These are phyloP conservation scores for Desoria tigrina DNA, from an alignment of 2,888 invertebrate genomes.

Conservation along the genomic window DNA sequence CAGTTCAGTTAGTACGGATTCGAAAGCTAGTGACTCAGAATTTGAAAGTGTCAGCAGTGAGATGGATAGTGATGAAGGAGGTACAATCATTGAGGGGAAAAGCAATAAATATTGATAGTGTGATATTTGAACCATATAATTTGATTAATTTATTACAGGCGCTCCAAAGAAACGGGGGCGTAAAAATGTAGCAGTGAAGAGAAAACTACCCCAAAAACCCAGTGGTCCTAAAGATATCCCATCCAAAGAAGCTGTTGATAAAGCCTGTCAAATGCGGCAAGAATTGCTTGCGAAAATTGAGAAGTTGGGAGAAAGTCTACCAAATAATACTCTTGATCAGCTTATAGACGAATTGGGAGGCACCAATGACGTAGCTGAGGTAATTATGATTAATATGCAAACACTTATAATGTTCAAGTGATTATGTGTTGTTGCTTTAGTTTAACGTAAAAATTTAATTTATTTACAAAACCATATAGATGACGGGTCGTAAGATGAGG, in stretches of 20 bases:
- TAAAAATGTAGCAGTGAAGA: slow-evolving; percentile 40
- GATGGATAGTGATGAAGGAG: slow-evolving; percentile 57
- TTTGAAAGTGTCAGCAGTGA: slow-evolving; percentile 49
- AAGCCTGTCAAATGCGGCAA: slow-evolving; percentile 90
- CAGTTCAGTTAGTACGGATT: slow-evolving; percentile 36
- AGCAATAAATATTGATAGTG: background rate
- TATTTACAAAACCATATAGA: too few relatives aligned
- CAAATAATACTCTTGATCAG: slow-evolving; percentile 97
- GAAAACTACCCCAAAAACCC: slow-evolving; percentile 45
- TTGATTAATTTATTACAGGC: too few relatives aligned
- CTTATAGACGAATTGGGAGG: slow-evolving; percentile 97
- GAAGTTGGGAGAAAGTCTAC: slow-evolving; percentile 78
- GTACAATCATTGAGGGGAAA: background rate
- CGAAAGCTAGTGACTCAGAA: slow-evolving; percentile 41
- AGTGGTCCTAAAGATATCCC: slow-evolving; percentile 59
- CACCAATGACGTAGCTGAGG: slow-evolving; percentile 95
- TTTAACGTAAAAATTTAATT: background rate
- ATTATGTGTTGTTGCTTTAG: background rate
- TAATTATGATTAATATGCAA: slow-evolving; percentile 55
- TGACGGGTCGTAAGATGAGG: slow-evolving; percentile 95
- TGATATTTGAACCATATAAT: background rate
- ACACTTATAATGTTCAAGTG: background rate
- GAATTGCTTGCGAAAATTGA: slow-evolving; percentile 84
- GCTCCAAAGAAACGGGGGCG: background rate
- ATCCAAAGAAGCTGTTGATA: slow-evolving; percentile 80